Conservation (phyloP, 2,888 invertebrate species). For the Erebia ligea region DNA sequence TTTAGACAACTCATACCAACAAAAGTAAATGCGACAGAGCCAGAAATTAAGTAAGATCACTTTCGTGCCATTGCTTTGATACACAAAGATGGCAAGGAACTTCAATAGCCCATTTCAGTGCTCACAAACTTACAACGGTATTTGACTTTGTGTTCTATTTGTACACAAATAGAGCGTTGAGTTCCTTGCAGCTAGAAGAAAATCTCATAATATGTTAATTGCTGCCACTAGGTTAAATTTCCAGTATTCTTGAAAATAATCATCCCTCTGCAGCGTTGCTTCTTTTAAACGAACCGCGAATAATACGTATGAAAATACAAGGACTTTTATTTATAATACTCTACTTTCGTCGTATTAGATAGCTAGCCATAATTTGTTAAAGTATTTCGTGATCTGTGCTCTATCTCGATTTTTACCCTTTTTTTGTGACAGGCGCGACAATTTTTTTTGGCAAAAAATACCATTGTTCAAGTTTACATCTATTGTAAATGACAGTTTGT, state of each 20-base stretch:
- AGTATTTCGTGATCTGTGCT: too few species aligned
- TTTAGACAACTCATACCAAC: not conserved
- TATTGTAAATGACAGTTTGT: too few species aligned
- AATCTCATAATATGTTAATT: conserved; percentile 39
- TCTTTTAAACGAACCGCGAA: conserved; percentile 28
- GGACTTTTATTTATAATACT: not conserved
- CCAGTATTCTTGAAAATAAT: conserved; percentile 39
- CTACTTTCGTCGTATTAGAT: too few species aligned
- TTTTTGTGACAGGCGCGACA: too few species aligned
- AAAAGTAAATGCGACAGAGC: not conserved
- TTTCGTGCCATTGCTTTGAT: not conserved
- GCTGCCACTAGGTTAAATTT: conserved; percentile 37
- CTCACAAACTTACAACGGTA: conserved; percentile 19
- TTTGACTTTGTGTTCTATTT: conserved; percentile 28
- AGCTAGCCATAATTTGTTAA: too few species aligned
- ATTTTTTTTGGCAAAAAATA: too few species aligned
- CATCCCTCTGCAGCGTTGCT: conserved; percentile 33
- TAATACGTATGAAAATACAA: conserved; percentile 30
- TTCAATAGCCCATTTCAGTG: conserved; percentile 31
- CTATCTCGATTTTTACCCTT: too few species aligned
- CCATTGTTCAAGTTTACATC: too few species aligned
- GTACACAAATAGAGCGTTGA: conserved; percentile 22
- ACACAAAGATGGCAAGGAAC: conserved; percentile 19
- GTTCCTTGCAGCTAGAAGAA: conserved; percentile 28
- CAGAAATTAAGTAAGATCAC: not conserved